Evolutionary conservation across 2,113 vertebrate species (phyloP).

Genomic region (Ageneiosus marmoratus): DNA sequence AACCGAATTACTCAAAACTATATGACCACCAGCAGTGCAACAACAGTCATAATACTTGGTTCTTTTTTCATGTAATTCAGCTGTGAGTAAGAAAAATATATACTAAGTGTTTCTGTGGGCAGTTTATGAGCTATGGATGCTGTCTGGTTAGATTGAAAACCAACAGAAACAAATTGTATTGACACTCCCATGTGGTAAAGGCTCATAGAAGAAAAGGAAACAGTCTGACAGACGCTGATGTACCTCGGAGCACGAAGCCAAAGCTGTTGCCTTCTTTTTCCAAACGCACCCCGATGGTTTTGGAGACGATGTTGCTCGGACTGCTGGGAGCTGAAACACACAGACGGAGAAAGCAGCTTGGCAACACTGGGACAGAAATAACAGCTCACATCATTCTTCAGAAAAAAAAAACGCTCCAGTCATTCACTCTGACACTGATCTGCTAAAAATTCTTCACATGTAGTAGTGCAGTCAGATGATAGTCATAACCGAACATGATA

Average conservation of each 20-base stretch:
- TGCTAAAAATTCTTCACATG: background rate
- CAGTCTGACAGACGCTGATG: background rate
- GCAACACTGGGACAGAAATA: background rate
- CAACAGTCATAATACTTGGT: too few species aligned
- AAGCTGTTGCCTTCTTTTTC: conserved; percentile 97
- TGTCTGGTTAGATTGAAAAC: background rate
- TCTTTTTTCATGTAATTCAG: background rate
- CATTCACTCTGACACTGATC: background rate
- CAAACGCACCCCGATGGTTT: conserved; percentile 90
- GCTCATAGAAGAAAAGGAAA: background rate
- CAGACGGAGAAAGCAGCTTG: conserved; percentile 28
- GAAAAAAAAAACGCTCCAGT: background rate
- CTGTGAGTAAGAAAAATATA: background rate
- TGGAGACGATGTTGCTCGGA: conserved; percentile 82
- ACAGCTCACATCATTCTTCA: background rate
- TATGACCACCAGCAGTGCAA: too few species aligned
- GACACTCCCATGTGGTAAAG: background rate
- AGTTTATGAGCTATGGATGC: background rate
- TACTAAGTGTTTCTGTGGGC: background rate
- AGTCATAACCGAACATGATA: background rate
- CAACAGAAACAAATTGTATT: background rate
- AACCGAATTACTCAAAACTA: too few species aligned
- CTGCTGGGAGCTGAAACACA: conserved; percentile 79
- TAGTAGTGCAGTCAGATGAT: background rate
- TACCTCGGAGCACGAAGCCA: conserved; percentile 95